Base-by-base conservation (phyloP, 1,140 invertebrate species). In the Drosophila ananassae region DNA sequence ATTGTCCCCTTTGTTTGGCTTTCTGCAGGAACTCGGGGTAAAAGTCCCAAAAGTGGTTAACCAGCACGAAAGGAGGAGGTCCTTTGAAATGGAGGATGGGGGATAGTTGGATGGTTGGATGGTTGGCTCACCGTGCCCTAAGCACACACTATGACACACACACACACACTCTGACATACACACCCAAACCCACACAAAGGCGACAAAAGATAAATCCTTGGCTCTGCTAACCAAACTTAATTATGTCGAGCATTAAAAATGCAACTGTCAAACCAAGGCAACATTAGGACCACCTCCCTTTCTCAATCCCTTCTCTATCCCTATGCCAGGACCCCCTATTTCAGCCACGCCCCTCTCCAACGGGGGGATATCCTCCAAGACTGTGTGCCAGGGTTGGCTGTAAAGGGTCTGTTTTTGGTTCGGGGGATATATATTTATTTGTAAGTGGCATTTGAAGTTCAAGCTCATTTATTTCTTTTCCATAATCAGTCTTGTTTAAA, bases 201-300 rank as follows among this genome's bases (percentile, higher is more conserved):
- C 25, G 48, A 54, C 67, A 50, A 60, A 54, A 55, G 72, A 58
- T 74, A 75, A 75, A 59, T 64, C 72, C 72, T 54, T 74, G 39
- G 34, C 73, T 47, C 71, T 74, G 52, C 53, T 57, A 64, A 56
- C 72, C 75, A 89, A 87, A 87, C 83, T 87, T 87, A 87, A 87
- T 87, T 89, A 85, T 87, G 79, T 85, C 83, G 59, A 74, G 83
- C 79, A 87, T 85, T 87, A 87, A 87, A 87, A 87, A 87, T 87
- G 83, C 79, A 87, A 89, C 78, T 89, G 83, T 87, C 83, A 87
- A 83, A 61, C 71, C 83, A 61, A 74, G 39, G 73, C 71, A 57
- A 85, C 61, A 79, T 66, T 58, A 30, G 63, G 63, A 54, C 22
- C 50, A 13, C 2, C 46, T 4, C 46, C 34, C 59, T 17, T 13